phyloP scores from a whole-genome alignment of 2,113 vertebrate species.

The Columbina picui region DNA sequence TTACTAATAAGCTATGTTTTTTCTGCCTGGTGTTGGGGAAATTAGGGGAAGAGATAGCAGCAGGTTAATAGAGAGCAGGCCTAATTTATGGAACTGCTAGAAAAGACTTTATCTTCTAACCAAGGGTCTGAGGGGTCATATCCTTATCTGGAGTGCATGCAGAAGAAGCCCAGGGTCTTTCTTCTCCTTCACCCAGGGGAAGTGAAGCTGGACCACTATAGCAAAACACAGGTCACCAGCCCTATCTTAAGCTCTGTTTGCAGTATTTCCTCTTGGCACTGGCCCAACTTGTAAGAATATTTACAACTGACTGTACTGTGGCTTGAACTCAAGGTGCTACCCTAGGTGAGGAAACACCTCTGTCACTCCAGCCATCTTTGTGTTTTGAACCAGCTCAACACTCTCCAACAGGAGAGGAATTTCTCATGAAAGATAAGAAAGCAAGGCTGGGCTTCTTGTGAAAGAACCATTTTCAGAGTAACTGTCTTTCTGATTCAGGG shows the following conservation, averaged over 20 bases:
- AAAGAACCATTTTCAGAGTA: not conserved
- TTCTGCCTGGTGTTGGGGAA: not conserved
- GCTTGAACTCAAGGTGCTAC: not conserved
- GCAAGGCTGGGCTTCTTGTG: not conserved
- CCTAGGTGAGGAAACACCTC: not conserved
- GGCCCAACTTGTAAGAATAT: not conserved
- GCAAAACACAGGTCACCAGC: not conserved
- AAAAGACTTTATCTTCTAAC: not conserved
- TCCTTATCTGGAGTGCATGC: not conserved
- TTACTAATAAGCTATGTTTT: not conserved
- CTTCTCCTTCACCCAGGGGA: not conserved
- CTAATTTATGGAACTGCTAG: not conserved
- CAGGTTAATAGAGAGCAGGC: not conserved
- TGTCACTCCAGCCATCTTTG: not conserved
- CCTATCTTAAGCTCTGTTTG: not conserved
- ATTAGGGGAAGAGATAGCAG: not conserved
- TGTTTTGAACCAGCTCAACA: not conserved
- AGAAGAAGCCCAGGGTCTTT: not conserved
- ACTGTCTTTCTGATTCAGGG: not conserved
- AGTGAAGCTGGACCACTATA: not conserved
- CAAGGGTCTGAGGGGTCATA: not conserved
- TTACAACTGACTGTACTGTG: not conserved
- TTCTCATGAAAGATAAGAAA: not conserved
- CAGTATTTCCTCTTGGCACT: not conserved
- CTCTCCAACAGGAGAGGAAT: not conserved